Percentiles rank a stretch among this genome's conserved stretches.
phyloP scores from a whole-genome alignment of 2,888 invertebrate genomes.

The Acrocyrtus sp. region DNA sequence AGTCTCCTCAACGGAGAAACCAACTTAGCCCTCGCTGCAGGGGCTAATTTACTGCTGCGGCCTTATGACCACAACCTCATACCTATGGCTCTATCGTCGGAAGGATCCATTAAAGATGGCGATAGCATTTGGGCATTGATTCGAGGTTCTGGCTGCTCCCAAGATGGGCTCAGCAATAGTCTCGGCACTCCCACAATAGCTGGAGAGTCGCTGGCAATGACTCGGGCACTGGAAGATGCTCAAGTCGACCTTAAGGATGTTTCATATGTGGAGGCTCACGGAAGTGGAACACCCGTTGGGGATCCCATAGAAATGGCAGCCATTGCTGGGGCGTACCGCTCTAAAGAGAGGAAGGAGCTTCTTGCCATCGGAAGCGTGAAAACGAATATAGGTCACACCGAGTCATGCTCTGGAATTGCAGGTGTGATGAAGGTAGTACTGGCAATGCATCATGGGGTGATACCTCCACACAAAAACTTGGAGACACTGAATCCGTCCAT shows the following conservation, averaged over 20 bases:
- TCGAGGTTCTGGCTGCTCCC: slow-evolving; percentile 64
- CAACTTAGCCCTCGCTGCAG: slow-evolving; percentile 38
- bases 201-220: slow-evolving; percentile 38
- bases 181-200: slow-evolving; percentile 62
- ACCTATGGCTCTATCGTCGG: slow-evolving; percentile 57
- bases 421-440: slow-evolving; percentile 40
- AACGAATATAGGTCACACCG: slow-evolving; percentile 41
- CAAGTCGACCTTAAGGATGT: slow-evolving; percentile 18
- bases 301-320: slow-evolving; percentile 44
- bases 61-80: slow-evolving; percentile 1
- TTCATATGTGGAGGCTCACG: slow-evolving; percentile 29
- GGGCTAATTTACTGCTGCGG: slow-evolving; percentile 46
- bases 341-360: slow-evolving; percentile 22
- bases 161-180: slow-evolving; percentile 65
- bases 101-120: slow-evolving; percentile 40
- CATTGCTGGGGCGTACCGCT: slow-evolving; percentile 25
- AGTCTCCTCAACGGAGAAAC: slow-evolving; percentile 22
- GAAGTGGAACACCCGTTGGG: slow-evolving; percentile 38
- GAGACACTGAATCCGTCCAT: slow-evolving; percentile 28
- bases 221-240: slow-evolving; percentile 30
- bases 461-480: slow-evolving; percentile 32
- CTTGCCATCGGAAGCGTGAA: slow-evolving; percentile 29
- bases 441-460: slow-evolving; percentile 31
- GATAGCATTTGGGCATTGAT: slow-evolving; percentile 62
- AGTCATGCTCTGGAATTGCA: slow-evolving; percentile 34